Percentiles rank a stretch among this genome's conserved stretches.
These are phyloP conservation scores for Papilio elwesi DNA, from an alignment of 2,888 invertebrate species.

Conservation along the genomic window DNA sequence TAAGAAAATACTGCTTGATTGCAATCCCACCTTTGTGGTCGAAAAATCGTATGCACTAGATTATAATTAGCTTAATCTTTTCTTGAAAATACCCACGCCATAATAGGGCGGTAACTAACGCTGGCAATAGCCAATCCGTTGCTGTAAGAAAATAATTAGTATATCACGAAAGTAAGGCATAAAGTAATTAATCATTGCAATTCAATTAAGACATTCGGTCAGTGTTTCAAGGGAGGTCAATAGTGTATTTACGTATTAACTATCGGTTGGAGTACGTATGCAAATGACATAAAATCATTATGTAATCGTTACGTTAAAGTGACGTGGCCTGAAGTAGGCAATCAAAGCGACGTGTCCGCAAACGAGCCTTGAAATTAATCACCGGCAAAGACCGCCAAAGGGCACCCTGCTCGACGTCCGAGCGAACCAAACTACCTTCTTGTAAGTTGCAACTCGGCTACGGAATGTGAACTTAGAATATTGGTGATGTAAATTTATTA, in stretches of 20 bases:
- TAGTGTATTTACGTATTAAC: slow-evolving; percentile 6
- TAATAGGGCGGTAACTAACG: too few relatives aligned
- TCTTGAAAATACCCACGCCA: too few relatives aligned
- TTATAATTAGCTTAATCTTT: too few relatives aligned
- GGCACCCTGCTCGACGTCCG: slow-evolving; percentile 47
- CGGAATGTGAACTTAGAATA: slow-evolving; percentile 11
- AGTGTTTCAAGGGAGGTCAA: neutral
- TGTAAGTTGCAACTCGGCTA: slow-evolving; percentile 39
- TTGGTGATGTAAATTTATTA: slow-evolving; percentile 13
- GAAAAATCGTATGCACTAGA: too few relatives aligned
- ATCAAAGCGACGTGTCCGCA: slow-evolving; percentile 27
- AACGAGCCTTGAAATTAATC: slow-evolving; percentile 55
- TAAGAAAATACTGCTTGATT: too few relatives aligned
- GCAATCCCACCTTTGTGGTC: too few relatives aligned
- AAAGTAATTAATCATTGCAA: neutral
- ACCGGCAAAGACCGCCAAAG: slow-evolving; percentile 53
- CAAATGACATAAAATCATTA: slow-evolving; percentile 7
- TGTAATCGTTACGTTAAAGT: slow-evolving; percentile 10
- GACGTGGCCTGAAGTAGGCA: neutral
- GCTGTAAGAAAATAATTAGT: neutral
- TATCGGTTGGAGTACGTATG: slow-evolving; percentile 5
- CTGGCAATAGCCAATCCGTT: neutral
- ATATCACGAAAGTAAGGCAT: neutral
- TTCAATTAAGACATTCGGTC: neutral
- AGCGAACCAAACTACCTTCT: slow-evolving; percentile 55